These are phyloP conservation scores for Piaya cayana DNA, from an alignment of 2,113 vertebrate genomes.

Conservation along the genomic window DNA sequence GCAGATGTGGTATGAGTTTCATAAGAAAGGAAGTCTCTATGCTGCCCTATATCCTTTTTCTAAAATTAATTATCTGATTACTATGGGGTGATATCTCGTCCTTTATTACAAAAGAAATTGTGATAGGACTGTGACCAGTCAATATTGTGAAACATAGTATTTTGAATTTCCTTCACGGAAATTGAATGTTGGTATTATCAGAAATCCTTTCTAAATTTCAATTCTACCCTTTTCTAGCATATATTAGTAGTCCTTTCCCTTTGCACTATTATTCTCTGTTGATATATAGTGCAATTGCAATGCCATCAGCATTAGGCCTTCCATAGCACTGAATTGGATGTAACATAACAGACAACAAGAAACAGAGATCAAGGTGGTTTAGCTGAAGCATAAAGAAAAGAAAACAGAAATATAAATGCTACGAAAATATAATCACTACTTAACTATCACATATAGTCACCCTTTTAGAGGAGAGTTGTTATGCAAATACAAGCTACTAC, in stretches of 20 bases:
- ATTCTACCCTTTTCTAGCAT: background rate
- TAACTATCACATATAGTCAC: background rate
- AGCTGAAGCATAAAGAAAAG: background rate
- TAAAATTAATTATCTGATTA: background rate
- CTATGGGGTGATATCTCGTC: background rate
- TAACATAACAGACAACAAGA: background rate
- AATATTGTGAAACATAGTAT: background rate
- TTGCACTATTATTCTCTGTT: background rate
- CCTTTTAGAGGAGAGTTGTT: background rate
- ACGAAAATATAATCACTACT: background rate
- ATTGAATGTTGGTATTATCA: background rate
- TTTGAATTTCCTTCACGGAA: background rate
- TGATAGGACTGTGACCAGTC: background rate
- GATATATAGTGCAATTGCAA: background rate
- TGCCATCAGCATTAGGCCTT: background rate
- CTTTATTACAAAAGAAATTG: background rate
- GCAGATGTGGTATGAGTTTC: background rate
- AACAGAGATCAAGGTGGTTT: background rate
- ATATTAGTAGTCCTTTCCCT: background rate
- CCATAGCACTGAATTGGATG: background rate
- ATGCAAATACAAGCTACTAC: background rate
- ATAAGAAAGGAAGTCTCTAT: background rate
- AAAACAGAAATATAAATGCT: background rate
- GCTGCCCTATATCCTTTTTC: background rate
- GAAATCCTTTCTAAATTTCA: background rate